A percentile compares a stretch with the other conserved stretches of the same genome.
Evolutionary conservation across 2,113 vertebrate genomes (phyloP).

Genomic region (Connochaetes taurinus): DNA sequence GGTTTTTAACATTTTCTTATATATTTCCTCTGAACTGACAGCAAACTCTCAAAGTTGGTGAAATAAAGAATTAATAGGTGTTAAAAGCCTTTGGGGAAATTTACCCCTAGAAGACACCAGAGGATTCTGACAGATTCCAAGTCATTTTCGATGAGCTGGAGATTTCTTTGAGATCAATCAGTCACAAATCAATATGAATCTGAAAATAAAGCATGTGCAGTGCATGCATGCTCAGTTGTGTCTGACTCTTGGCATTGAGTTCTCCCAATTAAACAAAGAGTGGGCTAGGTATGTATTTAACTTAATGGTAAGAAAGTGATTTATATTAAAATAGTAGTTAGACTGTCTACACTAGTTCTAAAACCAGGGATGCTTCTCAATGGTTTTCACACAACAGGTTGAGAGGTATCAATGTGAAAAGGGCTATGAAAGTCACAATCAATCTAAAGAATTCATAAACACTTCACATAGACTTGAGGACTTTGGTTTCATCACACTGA

Average conservation of each 20-base stretch:
- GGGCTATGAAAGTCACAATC: neutral
- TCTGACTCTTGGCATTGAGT: neutral
- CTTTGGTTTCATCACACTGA: neutral
- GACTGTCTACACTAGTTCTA: neutral
- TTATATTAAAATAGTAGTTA: neutral
- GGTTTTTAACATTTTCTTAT: conserved; percentile 31
- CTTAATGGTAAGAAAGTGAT: neutral
- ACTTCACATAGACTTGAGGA: neutral
- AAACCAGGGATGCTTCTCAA: neutral
- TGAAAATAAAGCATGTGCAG: neutral
- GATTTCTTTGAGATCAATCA: neutral
- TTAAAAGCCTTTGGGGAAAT: conserved; percentile 10
- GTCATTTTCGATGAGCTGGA: neutral
- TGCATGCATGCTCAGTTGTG: neutral
- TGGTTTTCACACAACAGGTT: neutral
- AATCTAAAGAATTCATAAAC: neutral
- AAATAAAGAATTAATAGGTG: neutral
- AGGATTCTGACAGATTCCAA: neutral
- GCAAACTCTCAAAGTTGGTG: neutral
- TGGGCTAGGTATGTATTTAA: neutral
- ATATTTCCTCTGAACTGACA: conserved; percentile 3
- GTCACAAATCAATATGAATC: neutral
- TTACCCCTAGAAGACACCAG: neutral
- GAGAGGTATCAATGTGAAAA: neutral
- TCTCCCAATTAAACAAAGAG: neutral